Evolutionary conservation across 2,797 vertebrate species (phyloP).

Genomic region (Typhlichthys eigenmanni): DNA sequence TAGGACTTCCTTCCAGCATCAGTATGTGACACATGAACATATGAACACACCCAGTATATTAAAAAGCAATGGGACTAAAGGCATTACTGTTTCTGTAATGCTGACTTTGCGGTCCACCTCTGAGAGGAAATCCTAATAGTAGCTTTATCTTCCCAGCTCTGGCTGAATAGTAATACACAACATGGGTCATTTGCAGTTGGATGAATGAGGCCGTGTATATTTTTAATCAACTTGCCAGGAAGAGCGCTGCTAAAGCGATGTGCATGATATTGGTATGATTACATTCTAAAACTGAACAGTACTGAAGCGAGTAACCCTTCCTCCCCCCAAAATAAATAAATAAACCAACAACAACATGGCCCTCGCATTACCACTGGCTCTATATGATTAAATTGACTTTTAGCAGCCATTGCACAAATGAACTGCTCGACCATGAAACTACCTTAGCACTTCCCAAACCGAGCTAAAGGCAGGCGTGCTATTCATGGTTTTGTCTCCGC

Average conservation of each 20-base stretch:
- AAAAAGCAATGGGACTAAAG: too few relatives aligned
- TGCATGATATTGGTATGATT: background rate
- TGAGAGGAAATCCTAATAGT: conserved; percentile 13
- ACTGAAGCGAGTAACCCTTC: background rate
- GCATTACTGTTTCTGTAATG: background rate
- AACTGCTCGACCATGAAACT: conserved; percentile 34
- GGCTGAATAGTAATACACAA: conserved; percentile 14
- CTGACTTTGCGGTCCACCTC: conserved; percentile 24
- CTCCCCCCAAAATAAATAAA: background rate
- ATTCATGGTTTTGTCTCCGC: conserved; percentile 46
- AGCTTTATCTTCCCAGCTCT: background rate
- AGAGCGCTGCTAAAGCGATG: conserved; percentile 1
- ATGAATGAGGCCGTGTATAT: conserved; percentile 17
- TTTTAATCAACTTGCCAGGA: conserved; percentile 38
- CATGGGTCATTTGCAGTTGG: conserved; percentile 27
- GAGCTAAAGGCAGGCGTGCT: conserved; percentile 33
- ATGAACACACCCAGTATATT: too few relatives aligned
- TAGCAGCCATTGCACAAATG: conserved; percentile 38
- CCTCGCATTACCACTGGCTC: conserved; percentile 19
- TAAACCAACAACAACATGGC: background rate
- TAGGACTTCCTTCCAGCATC: conserved; percentile 34
- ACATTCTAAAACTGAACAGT: conserved; percentile 15
- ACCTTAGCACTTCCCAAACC: conserved; percentile 29
- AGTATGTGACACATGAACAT: conserved; percentile 25
- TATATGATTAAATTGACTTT: conserved; percentile 32